Evolutionary conservation across 2,888 invertebrate species (phyloP).

Genomic region (Aphidius colemani): DNA sequence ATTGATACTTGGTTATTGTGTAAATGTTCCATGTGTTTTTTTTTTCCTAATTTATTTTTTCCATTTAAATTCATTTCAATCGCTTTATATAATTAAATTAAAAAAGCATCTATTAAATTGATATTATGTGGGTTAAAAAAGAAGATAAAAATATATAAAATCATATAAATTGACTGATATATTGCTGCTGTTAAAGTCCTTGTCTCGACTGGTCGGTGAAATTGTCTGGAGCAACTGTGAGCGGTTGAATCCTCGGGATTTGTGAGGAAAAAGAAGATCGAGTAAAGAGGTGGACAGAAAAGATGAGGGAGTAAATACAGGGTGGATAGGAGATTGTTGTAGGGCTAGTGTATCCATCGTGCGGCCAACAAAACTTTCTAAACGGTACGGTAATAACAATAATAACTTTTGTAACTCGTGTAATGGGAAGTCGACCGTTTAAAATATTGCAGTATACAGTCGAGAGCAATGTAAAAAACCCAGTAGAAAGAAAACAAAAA

Average conservation of each 20-base stretch:
- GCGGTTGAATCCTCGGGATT: not conserved
- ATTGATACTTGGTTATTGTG: too few relatives aligned
- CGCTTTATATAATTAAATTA: too few relatives aligned
- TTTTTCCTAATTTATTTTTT: too few relatives aligned
- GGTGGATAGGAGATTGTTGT: not conserved
- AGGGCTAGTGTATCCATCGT: constrained; percentile 42
- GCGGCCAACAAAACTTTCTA: constrained; percentile 58
- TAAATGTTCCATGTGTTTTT: too few relatives aligned
- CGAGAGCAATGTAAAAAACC: constrained; percentile 20
- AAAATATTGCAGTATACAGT: constrained; percentile 18
- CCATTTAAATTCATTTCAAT: too few relatives aligned
- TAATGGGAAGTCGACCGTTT: constrained; percentile 31
- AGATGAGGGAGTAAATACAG: not conserved
- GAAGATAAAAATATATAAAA: not conserved
- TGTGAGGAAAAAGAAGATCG: not conserved
- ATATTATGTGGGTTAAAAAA: too few relatives aligned
- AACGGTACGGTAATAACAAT: constrained; percentile 59
- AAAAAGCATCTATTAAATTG: too few relatives aligned
- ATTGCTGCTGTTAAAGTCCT: not conserved
- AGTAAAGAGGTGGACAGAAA: not conserved
- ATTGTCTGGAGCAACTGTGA: constrained; percentile 3
- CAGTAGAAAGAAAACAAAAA: constrained; percentile 29
- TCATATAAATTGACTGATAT: not conserved
- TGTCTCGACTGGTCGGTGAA: constrained; percentile 15
- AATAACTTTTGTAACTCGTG: constrained; percentile 58